phyloP scores from a whole-genome alignment of 2,797 vertebrate species.

The Scolopax bukidnonensis region DNA sequence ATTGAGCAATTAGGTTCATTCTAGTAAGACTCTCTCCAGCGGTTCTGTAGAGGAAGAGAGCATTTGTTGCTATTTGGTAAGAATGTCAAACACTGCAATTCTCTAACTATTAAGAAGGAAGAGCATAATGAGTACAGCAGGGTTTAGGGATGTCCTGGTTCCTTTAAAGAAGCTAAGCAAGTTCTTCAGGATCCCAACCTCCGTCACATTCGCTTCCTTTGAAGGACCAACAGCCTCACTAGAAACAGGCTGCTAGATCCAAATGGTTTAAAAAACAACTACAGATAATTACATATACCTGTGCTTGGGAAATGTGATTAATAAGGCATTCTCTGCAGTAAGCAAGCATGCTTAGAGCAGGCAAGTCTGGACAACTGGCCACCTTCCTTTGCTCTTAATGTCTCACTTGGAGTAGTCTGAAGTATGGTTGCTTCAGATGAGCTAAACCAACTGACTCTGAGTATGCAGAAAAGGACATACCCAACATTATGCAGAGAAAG shows the following conservation, averaged over 20 bases:
- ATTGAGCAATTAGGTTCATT: not conserved
- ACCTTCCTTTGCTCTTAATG: not conserved
- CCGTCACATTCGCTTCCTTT: not conserved
- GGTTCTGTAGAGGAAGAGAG: not conserved
- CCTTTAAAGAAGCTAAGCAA: not conserved
- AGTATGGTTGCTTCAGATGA: not conserved
- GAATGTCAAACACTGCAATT: not conserved
- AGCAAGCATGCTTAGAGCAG: not conserved
- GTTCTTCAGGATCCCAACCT: not conserved
- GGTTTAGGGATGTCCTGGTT: not conserved
- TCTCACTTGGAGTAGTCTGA: not conserved
- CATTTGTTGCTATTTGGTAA: not conserved
- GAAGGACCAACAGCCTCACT: not conserved
- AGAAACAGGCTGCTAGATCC: not conserved
- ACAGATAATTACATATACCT: not conserved
- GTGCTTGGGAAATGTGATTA: not conserved
- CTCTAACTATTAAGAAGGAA: not conserved
- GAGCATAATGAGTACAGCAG: rapidly evolving
- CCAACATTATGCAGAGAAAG: not conserved
- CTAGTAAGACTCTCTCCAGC: not conserved
- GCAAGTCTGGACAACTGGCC: not conserved
- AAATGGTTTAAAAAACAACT: not conserved
- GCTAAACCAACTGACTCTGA: not conserved
- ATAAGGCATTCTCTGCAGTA: not conserved
- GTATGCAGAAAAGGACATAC: not conserved